phyloP scores from a whole-genome alignment of 2,797 vertebrate species.

The Ceryle rudis region DNA sequence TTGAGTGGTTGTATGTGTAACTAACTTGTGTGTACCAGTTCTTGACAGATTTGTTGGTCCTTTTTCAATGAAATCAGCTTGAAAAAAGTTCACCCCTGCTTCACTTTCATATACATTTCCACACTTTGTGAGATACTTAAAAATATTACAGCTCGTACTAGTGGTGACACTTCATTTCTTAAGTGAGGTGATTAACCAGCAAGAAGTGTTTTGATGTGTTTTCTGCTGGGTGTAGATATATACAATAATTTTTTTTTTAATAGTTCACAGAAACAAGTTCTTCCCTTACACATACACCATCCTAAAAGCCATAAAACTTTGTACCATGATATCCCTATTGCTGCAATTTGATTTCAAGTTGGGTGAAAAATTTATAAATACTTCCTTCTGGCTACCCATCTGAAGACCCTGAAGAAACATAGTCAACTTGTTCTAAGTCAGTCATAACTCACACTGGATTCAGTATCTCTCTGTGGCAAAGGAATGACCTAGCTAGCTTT shows the following conservation, averaged over 20 bases:
- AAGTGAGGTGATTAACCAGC: neutral
- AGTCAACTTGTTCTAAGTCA: neutral
- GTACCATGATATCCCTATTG: neutral
- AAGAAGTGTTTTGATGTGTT: neutral
- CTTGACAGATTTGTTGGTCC: neutral
- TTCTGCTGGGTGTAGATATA: neutral
- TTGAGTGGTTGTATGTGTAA: neutral
- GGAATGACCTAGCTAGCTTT: neutral
- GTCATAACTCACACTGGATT: neutral
- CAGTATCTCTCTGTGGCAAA: neutral
- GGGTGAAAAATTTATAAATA: neutral
- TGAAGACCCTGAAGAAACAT: neutral
- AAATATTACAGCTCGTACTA: neutral
- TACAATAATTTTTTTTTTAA: neutral
- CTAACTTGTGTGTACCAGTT: neutral
- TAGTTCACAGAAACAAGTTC: neutral
- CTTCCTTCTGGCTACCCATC: slow-evolving; percentile 5
- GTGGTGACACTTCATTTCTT: neutral
- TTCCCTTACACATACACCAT: neutral
- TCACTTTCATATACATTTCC: neutral
- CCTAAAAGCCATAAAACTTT: neutral
- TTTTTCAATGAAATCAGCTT: neutral
- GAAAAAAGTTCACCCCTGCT: neutral
- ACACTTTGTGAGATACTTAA: neutral
- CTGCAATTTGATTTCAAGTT: neutral